Evolutionary conservation across 2,888 invertebrate species (phyloP), one percentile per base, ranked within the genome.

Genomic region (Agonopterix alstromeriana): DNA sequence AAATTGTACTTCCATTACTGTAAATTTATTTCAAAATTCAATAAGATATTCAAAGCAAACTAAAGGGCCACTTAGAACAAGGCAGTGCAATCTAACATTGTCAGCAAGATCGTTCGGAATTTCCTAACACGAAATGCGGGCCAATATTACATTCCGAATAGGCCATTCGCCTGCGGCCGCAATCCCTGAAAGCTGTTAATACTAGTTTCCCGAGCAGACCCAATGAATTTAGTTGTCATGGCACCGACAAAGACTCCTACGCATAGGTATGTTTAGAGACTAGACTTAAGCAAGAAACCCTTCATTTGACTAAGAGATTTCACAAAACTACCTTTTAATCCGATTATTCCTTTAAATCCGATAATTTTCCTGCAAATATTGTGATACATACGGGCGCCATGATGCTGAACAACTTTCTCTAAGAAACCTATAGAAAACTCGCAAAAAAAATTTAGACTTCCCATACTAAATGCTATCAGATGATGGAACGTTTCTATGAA

Each of bases 221-320:
- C 64, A 67, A 76, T 71, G 69, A 70, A 73, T 73, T 67, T 67
- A 70, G 67, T 67, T 76, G 68, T 73, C 67, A 63, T 53, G 61
- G 47, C 50, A 60, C 74, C 70, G 67, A 71, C 73, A 73, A 73
- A 73, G 68, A 49, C 53, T 53, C 51, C 52, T 55, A 55, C 53
- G 60, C 64, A 66, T 65, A 66, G 36, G 36, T 36, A n/a, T 10
- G 8, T n/a, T 8, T 36, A 38, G 38, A 38, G 38, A n/a, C 38
- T 38, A 38, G 38, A 38, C n/a, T 38, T 38, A n/a, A n/a, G 38
- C 38, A 38, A 38, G n/a, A n/a, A 10, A 38, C 27, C 5, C 27
- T 27, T 5, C 27, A 27, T 27, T 27, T 27, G 27, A 27, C 27
- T 5, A 27, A 27, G 27, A 27, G 27, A 27, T 27, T 7, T 27